A percentile compares a stretch with the other conserved stretches of the same genome.
Conservation (phyloP, 2,888 invertebrate species). For the Phengaris arion region DNA sequence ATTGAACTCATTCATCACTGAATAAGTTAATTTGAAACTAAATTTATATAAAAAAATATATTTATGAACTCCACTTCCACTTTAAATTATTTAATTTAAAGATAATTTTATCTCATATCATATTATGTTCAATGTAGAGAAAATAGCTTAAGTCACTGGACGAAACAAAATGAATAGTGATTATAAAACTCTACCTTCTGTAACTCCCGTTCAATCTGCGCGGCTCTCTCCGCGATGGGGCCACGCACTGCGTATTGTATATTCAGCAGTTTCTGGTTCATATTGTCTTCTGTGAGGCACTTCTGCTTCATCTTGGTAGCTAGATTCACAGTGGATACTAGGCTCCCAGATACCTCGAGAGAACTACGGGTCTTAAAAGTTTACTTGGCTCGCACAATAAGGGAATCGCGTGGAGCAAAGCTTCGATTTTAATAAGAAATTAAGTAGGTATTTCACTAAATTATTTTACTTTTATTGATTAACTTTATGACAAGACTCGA, state of each 20-base stretch:
- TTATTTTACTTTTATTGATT: neutral
- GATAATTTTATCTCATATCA: too few species aligned
- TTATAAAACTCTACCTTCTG: constrained; percentile 61
- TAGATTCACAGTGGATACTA: neutral
- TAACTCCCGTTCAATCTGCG: constrained; percentile 85
- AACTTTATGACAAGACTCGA: neutral
- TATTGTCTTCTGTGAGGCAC: constrained; percentile 65
- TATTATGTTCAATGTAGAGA: too few species aligned
- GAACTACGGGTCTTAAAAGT: neutral
- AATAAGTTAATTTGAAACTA: too few species aligned
- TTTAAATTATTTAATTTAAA: too few species aligned
- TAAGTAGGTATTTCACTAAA: too few species aligned
- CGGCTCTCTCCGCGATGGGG: constrained; percentile 85
- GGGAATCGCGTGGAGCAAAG: neutral
- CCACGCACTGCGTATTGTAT: constrained; percentile 92
- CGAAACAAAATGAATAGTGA: too few species aligned
- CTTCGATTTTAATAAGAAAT: too few species aligned
- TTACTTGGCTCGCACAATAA: neutral
- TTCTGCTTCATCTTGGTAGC: constrained; percentile 48
- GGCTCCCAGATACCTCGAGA: neutral
- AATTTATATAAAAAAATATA: too few species aligned
- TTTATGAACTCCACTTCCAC: too few species aligned
- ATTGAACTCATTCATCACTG: too few species aligned
- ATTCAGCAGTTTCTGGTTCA: constrained; percentile 84
- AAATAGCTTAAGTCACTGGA: too few species aligned